These are phyloP conservation scores for Anguilla pacifica DNA, from an alignment of 2,797 vertebrate species.

Conservation along the genomic window DNA sequence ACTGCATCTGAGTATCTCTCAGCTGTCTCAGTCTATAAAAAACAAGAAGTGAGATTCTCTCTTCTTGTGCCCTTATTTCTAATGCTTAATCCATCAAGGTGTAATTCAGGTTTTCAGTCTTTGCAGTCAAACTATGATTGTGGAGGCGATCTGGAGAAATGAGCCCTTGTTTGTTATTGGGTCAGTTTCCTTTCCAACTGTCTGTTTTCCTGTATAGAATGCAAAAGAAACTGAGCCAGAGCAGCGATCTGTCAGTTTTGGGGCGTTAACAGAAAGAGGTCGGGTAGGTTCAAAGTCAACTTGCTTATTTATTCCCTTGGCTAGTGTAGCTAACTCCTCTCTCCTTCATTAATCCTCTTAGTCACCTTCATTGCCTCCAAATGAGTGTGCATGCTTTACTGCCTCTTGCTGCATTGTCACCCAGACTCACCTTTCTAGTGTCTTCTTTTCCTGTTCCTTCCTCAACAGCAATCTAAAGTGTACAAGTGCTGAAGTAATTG, in stretches of 20 bases:
- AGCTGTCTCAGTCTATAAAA: slow-evolving; percentile 18
- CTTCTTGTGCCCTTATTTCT: neutral
- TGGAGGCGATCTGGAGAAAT: neutral
- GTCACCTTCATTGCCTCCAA: slow-evolving; percentile 1
- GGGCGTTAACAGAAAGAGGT: slow-evolving; percentile 81
- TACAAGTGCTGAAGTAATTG: neutral
- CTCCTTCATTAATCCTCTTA: slow-evolving; percentile 29
- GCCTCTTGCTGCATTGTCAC: neutral
- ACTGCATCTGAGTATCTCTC: slow-evolving; percentile 19
- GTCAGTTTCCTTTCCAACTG: slow-evolving; percentile 4
- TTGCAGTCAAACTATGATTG: neutral
- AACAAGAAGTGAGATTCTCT: slow-evolving; percentile 50
- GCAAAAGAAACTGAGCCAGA: slow-evolving; percentile 64
- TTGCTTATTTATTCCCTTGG: slow-evolving; percentile 27
- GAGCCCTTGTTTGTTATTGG: neutral
- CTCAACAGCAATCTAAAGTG: neutral
- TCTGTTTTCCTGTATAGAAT: slow-evolving; percentile 65
- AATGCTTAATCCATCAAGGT: neutral
- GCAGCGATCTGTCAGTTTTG: slow-evolving; percentile 72
- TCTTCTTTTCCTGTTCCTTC: neutral
- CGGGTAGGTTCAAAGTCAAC: slow-evolving; percentile 79
- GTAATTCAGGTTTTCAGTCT: neutral
- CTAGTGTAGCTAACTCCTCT: slow-evolving; percentile 31
- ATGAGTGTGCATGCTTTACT: slow-evolving; percentile 17
- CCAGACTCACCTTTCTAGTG: neutral